A percentile compares a stretch with the other conserved stretches of the same genome.
These are phyloP conservation scores for Hypselothyrea guttata DNA, from an alignment of 2,888 invertebrate species.

Conservation along the genomic window DNA sequence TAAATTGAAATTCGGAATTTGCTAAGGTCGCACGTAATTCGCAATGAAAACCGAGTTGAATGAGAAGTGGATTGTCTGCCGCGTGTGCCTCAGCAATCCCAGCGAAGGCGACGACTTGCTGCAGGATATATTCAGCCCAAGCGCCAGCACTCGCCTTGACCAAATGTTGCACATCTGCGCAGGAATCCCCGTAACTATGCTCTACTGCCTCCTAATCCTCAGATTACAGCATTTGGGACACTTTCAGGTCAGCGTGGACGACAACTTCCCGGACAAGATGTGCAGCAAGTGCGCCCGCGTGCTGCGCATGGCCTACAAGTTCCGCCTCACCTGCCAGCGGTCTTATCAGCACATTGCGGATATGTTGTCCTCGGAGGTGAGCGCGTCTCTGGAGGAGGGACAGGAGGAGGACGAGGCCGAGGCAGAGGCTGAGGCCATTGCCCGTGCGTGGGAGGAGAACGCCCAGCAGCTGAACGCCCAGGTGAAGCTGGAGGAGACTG, in stretches of 20 bases:
- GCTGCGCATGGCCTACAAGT: conserved; percentile 73
- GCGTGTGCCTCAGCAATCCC: conserved; percentile 70
- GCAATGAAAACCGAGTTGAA: conserved; percentile 69
- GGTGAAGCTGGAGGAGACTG: conserved; percentile 41
- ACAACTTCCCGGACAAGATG: conserved; percentile 79
- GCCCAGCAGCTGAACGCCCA: conserved; percentile 22
- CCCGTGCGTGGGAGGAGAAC: conserved; percentile 53
- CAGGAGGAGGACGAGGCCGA: conserved; percentile 38
- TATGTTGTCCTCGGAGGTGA: conserved; percentile 44
- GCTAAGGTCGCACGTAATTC: background rate
- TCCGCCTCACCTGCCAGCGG: conserved; percentile 74
- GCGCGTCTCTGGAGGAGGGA: background rate
- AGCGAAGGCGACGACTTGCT: conserved; percentile 58
- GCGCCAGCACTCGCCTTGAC: conserved; percentile 72
- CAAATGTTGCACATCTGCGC: conserved; percentile 80
- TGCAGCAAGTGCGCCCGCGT: conserved; percentile 70
- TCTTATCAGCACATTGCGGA: conserved; percentile 76
- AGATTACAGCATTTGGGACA: too few relatives aligned
- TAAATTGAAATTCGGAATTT: conserved; percentile 7
- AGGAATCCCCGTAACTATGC: conserved; percentile 76
- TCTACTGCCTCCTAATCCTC: too few relatives aligned
- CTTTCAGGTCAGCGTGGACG: conserved; percentile 70
- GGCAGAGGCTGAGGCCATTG: conserved; percentile 42
- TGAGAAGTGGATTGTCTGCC: conserved; percentile 78
- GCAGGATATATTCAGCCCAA: conserved; percentile 73